Evolutionary conservation across 2,113 vertebrate genomes (phyloP).

Genomic region (Aviceda subcristata): DNA sequence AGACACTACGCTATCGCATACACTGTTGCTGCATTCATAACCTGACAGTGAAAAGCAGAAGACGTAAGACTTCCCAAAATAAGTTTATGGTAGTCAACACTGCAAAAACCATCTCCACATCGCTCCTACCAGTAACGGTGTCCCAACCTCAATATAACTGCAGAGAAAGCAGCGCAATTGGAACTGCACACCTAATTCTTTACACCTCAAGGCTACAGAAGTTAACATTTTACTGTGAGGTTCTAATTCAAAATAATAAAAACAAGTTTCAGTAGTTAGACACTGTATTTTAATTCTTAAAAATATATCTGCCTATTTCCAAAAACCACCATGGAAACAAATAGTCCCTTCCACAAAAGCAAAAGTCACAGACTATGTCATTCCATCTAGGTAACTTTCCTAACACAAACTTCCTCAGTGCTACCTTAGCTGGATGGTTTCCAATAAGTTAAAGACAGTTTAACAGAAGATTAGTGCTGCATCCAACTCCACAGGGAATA

Average conservation of each 20-base stretch:
- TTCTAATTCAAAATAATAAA: background rate
- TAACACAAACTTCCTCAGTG: background rate
- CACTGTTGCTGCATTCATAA: background rate
- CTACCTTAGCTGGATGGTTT: background rate
- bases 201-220: background rate
- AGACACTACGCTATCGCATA: background rate
- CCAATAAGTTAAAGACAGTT: background rate
- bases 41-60: background rate
- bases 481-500: conserved; percentile 23
- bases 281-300: background rate
- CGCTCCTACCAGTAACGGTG: background rate
- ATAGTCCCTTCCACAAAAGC: background rate
- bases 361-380: background rate
- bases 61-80: background rate
- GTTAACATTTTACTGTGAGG: background rate
- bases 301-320: background rate
- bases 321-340: background rate
- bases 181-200: background rate
- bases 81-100: background rate
- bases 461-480: conserved; percentile 2
- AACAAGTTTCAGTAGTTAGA: background rate
- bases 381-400: background rate
- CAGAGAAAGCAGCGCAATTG: background rate
- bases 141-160: background rate
- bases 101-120: background rate